Evolutionary conservation across 2,797 vertebrate genomes (phyloP).

Genomic region (Sebastes cheni): DNA sequence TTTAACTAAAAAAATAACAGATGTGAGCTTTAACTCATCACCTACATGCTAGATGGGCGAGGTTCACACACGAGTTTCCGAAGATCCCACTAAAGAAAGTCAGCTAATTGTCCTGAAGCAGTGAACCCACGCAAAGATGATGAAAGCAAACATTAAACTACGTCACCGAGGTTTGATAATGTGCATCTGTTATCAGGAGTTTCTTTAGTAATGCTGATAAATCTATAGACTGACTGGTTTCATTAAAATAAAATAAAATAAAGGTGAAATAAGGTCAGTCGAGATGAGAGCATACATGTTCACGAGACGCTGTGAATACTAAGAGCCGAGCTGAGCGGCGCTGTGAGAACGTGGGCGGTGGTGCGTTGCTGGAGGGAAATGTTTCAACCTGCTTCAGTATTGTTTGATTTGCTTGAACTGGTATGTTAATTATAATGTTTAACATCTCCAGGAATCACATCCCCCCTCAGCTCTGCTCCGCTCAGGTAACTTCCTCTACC

Average conservation of each 20-base stretch:
- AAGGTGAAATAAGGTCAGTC: not conserved
- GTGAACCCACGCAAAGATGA: not conserved
- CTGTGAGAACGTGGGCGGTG: not conserved
- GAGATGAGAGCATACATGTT: not conserved
- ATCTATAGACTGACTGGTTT: not conserved
- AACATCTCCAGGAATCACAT: not conserved
- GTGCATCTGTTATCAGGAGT: not conserved
- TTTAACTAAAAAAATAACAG: not conserved
- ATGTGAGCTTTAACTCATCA: not conserved
- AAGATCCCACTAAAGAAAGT: not conserved
- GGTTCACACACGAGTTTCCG: too few relatives aligned
- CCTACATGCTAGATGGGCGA: not conserved
- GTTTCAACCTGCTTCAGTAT: slow-evolving; percentile 1
- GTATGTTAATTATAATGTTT: slow-evolving; percentile 5
- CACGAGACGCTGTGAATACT: too few relatives aligned
- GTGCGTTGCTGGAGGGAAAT: not conserved
- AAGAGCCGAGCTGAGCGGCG: not conserved
- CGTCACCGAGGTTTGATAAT: rapidly evolving
- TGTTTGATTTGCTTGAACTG: not conserved
- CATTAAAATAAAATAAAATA: not conserved
- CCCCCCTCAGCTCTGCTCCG: too few relatives aligned
- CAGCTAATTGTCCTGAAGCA: not conserved
- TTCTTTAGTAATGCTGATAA: not conserved
- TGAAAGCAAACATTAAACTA: not conserved
- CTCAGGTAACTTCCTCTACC: not conserved